Base-by-base conservation (phyloP, 2,113 vertebrate species). In the Narcine bancroftii region DNA sequence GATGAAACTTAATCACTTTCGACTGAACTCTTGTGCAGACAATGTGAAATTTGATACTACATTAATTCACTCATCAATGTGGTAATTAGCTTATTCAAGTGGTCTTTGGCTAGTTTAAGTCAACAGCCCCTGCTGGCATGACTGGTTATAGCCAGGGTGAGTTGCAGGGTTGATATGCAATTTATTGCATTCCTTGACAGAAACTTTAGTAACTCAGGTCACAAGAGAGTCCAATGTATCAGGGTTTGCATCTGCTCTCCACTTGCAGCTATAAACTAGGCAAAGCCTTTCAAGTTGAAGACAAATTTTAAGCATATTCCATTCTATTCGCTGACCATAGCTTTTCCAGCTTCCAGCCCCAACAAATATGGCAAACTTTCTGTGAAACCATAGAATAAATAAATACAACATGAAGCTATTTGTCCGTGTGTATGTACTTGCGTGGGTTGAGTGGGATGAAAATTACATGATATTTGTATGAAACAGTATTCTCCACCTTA, bases 71-170 rank as follows among this genome's bases (percentile, higher is more conserved):
- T 91, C 89, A 29, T 91, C 81, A 87, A 42, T 69, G 89, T 17
- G 47, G 63, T 71, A 91, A 91, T 91, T 69, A 91, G 89, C 89
- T 91, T 91, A 91, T 69, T 91, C 89, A 91, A 91, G 89, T 91
- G 89, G 89, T 69, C 89, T 91, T 91, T 91, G 89, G 65, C 89
- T 69, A 42, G 89, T 91, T 91, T 91, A 91, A 91, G 42, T 71
- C 89, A 91, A 91, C 60, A 91, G 39, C 65, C 39, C 63, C 89
- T 29, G 65, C 89, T 91, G 89, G 89, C 65, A 66, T 47, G 39
- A 69, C 89, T 91, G 89, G 89, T 69, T 91, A 42, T 91, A 65
- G 63, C 60, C 60, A 91, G 65, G 65, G 39, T 33, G 65, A 65
- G 65, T 33, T 69, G 89, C 65, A 45, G 39, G 45, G 63, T 47